These are phyloP conservation scores for Subacronicta megacephala DNA, from an alignment of 2,888 invertebrate species.

Conservation along the genomic window DNA sequence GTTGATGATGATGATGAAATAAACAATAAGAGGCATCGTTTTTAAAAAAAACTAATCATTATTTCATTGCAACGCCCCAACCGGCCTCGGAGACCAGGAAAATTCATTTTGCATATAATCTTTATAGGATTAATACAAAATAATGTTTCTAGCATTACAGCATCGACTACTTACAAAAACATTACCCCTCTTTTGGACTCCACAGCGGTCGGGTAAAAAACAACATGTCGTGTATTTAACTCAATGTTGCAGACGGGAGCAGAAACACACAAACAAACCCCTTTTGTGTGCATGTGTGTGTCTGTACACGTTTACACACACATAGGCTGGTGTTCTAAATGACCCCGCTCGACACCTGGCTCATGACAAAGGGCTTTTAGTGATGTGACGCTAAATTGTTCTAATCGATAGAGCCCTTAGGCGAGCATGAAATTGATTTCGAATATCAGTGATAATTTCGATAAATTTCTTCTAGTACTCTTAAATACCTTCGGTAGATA, in stretches of 20 bases:
- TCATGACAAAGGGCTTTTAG: slow-evolving; percentile 71
- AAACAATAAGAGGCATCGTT: no score
- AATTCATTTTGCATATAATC: no score
- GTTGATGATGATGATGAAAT: no score
- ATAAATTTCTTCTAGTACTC: no score
- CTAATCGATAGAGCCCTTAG: slow-evolving; percentile 47
- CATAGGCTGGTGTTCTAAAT: slow-evolving; percentile 50
- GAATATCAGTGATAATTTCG: no score
- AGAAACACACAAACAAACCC: slow-evolving; percentile 38
- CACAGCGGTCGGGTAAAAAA: no score
- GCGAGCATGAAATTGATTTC: no score
- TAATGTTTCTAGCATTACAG: background rate
- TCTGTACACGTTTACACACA: slow-evolving; percentile 39
- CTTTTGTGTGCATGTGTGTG: slow-evolving; percentile 11
- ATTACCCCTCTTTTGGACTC: no score
- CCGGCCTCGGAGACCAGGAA: no score
- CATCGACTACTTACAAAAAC: slow-evolving; percentile 7
- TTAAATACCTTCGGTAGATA: no score
- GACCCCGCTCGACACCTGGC: slow-evolving; percentile 81
- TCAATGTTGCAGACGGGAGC: slow-evolving; percentile 43
- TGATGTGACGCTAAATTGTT: slow-evolving; percentile 48
- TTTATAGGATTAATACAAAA: background rate
- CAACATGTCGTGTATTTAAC: slow-evolving; percentile 45
- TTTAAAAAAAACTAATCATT: no score
- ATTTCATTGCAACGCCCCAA: no score